Evolutionary conservation across 2,888 invertebrate genomes (phyloP), one percentile per base, ranked within the genome.

Genomic region (Gymnosoma rotundatum): DNA sequence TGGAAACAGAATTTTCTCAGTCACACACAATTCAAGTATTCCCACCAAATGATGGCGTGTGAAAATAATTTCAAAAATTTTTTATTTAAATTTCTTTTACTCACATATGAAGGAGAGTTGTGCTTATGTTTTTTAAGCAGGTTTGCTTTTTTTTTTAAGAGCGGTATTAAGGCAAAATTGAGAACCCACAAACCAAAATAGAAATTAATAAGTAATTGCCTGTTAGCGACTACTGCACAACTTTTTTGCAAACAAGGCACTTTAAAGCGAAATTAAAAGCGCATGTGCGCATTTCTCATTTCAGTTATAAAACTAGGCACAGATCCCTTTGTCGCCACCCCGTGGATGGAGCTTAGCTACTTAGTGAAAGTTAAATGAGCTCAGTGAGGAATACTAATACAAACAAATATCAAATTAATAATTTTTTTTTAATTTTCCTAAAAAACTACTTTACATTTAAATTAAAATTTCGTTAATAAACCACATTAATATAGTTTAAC

Each of bases 11-110:
- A 81, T 86, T 85, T 89, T 90, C 89, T 87, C 89, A 89, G 88
- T 88, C 88, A 86, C 89, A 89, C 88, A 87, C 86, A 86, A 70
- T 85, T 81, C 72, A 54, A 66, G 72, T 69, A 66, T 85, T 87
- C 86, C 86, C 87, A 87, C 76, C 81, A 86, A 82, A 76, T 73
- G 83, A 76, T 76, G 86, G 85, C 90, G 90, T 90, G 90, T 90
- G 90, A 90, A 90, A 88, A 88, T 87, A 86, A 90, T 89, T 88
- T 88, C 75, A 88, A 87, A 86, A 86, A 88, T 88, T 88, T n/a
- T 79, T 84, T 73, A 81, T 81, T 70, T 69, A 85, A 81, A 80
- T 73, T 52, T 73, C 63, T 78, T 80, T 74, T 58, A 69, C 64
- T 69, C 69, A 63, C 60, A 58, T 20, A 50, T 42, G 74, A 78